phyloP scores from a whole-genome alignment of 2,888 invertebrate genomes.

The Calameuta filiformis region DNA sequence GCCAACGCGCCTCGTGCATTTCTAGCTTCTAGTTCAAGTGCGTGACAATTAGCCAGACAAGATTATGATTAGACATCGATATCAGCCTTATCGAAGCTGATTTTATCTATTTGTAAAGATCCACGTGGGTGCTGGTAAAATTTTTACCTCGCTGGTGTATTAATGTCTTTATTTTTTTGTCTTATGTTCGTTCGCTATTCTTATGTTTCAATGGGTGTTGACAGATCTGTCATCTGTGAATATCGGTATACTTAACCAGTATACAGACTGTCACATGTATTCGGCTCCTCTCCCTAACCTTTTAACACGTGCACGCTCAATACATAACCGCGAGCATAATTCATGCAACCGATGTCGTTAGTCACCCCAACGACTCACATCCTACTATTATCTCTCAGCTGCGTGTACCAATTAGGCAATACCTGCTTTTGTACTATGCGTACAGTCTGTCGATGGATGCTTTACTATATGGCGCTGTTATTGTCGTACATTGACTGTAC shows the following conservation, averaged over 20 bases:
- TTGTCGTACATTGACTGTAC: not conserved
- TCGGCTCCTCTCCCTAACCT: not conserved
- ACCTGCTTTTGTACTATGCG: not conserved
- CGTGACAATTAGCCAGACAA: not conserved
- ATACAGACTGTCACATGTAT: not conserved
- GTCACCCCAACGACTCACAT: conserved; percentile 47
- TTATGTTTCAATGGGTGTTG: not conserved
- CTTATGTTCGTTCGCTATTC: not conserved
- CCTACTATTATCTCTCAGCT: conserved; percentile 43
- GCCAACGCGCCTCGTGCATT: not conserved
- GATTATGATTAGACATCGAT: not conserved
- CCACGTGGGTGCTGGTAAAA: not conserved
- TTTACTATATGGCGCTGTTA: not conserved
- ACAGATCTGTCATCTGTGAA: not conserved
- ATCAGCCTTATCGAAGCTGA: not conserved
- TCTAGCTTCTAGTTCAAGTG: not conserved
- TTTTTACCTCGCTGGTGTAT: not conserved
- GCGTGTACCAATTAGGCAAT: conserved; percentile 8
- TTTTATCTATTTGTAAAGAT: not conserved
- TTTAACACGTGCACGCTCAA: not conserved
- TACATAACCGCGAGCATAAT: not conserved
- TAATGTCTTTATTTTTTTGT: no score
- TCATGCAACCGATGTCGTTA: conserved; percentile 27
- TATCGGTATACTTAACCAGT: not conserved
- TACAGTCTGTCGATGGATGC: not conserved